A percentile compares a stretch with the other conserved stretches of the same genome.
Conservation (phyloP, 2,888 invertebrate genomes). For the Lottia scabra region DNA sequence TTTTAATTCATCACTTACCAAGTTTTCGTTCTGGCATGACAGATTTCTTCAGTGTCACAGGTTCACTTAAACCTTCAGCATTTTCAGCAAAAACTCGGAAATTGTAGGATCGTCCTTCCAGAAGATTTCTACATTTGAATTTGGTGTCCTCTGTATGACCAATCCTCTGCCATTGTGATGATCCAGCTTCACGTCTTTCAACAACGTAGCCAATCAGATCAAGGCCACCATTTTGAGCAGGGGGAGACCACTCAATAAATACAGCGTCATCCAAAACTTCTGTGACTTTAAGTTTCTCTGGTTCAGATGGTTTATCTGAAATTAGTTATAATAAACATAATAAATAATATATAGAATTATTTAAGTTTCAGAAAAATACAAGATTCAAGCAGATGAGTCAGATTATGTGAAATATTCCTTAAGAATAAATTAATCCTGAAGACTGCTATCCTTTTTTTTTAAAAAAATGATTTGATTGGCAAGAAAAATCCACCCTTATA, state of each 20-base stretch:
- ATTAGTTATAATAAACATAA: too few relatives aligned
- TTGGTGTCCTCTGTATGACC: slow-evolving; percentile 40
- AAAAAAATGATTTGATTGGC: too few relatives aligned
- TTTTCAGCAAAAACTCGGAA: slow-evolving; percentile 89
- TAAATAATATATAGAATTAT: too few relatives aligned
- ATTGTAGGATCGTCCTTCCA: slow-evolving; percentile 91
- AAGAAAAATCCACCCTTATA: too few relatives aligned
- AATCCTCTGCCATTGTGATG: slow-evolving; percentile 50
- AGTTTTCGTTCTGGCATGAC: slow-evolving; percentile 52
- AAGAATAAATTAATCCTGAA: too few relatives aligned
- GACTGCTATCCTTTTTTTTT: too few relatives aligned
- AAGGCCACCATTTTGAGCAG: slow-evolving; percentile 86
- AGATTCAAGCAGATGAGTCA: too few relatives aligned
- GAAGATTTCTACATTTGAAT: slow-evolving; percentile 71
- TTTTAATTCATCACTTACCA: slow-evolving; percentile 34
- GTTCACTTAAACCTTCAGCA: slow-evolving; percentile 90
- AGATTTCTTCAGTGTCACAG: slow-evolving; percentile 73
- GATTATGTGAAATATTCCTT: too few relatives aligned
- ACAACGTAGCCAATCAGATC: slow-evolving; percentile 68
- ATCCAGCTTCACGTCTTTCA: slow-evolving; percentile 71
- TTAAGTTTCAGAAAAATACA: too few relatives aligned
- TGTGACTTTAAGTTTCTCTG: slow-evolving; percentile 52
- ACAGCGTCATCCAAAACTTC: slow-evolving; percentile 71
- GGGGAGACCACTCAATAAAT: slow-evolving; percentile 86
- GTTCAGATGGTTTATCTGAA: slow-evolving; percentile 61